Base-by-base conservation (phyloP, 2,888 invertebrate genomes). In the Ischnus inquisitorius region DNA sequence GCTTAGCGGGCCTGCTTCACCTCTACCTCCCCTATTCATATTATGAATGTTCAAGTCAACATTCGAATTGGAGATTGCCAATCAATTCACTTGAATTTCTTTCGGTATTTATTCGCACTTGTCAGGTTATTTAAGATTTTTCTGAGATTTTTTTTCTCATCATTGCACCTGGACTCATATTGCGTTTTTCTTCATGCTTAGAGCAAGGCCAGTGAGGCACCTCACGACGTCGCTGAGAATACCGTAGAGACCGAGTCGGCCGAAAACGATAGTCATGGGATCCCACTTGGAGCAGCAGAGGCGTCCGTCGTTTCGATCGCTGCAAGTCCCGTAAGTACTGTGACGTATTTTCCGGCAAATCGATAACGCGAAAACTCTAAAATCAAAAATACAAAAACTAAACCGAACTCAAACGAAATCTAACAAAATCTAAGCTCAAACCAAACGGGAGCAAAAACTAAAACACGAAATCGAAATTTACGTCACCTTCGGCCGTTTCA, bases 221-320 rank as follows among this genome's bases (percentile, higher is more conserved):
- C 41, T 4, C 65, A 16, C 64, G 64, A 64, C 64, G 41, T 65
- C 65, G 10, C 43, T 22, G 43, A 43, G 65, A 43, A 19, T 3
- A 43, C 43, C 43, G 65, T 43, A 65, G 65, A 65, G 65, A 43
- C 0, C 65, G 65, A 65, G 65, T 43, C 43, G 65, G 22, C 65
- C 43, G 65, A 43, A 65, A 65, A 65, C 43, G 65, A 65, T 65
- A 65, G 12, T 65, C 43, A 65, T 65, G 65, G 39, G 28, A 46
- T 46, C 46, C 46, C 46, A 46, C 46, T 46, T 46, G 46, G 46
- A 46, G 46, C 46, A 46, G 46, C 46, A 10, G 46, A 46, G 46
- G 46, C 46, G 46, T 46, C 46, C 46, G 46, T 46, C 46, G 46
- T 46, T 46, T 46, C 5, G 43, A 65, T 65, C 65, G 39, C 34